Conservation (phyloP, 2,113 vertebrate species). For the Silurus meridionalis region DNA sequence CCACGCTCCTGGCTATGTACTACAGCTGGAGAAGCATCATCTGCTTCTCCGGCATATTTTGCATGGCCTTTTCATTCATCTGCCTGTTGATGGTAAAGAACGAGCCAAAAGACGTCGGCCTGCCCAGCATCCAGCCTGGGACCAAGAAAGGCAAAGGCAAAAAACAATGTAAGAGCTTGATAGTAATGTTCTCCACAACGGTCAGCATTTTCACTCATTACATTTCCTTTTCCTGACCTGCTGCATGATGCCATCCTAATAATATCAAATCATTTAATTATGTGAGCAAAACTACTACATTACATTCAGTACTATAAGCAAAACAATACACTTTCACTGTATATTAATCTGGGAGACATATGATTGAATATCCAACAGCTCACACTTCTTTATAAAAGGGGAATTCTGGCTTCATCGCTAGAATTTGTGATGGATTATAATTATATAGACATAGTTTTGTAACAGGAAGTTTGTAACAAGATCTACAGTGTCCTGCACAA, state of each 20-base stretch:
- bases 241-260: neutral
- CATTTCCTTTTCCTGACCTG: neutral
- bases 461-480: neutral
- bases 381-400: neutral
- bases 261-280: neutral
- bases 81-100: conserved; percentile 87
- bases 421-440: neutral
- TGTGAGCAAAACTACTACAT: neutral
- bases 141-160: conserved; percentile 81
- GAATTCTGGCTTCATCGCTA: neutral
- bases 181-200: neutral
- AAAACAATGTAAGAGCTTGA: conserved; percentile 63
- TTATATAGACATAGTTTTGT: neutral
- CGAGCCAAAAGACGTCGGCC: conserved; percentile 89
- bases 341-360: neutral
- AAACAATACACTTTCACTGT: neutral
- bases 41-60: conserved; percentile 82
- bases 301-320: neutral
- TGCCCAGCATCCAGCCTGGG: conserved; percentile 78
- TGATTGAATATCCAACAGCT: neutral
- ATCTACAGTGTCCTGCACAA: no score
- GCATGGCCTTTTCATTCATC: conserved; percentile 78
- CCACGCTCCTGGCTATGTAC: conserved; percentile 81
- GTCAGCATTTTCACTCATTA: no score
- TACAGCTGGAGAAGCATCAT: conserved; percentile 90